These are phyloP conservation scores for Limnephilus auricula DNA, from an alignment of 2,888 invertebrate genomes.

Conservation along the genomic window DNA sequence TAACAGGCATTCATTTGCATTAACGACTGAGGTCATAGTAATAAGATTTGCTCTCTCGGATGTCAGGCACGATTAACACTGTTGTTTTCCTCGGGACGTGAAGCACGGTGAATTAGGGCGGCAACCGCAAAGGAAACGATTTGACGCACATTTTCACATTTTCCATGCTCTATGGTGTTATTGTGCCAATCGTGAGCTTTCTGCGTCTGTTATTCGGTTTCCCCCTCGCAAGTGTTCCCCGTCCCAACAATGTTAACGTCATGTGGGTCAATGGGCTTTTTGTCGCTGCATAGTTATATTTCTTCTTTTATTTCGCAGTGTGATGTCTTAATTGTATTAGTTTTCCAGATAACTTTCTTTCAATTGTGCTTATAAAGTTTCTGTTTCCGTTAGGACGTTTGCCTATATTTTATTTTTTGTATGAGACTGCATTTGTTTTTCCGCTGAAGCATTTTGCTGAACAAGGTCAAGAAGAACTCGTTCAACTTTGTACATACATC, in stretches of 20 bases:
- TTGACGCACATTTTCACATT: conserved; percentile 28
- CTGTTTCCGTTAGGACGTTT: conserved; percentile 9
- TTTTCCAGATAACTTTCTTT: conserved; percentile 22
- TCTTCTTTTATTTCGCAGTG: conserved; percentile 16
- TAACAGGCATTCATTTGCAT: conserved; percentile 4
- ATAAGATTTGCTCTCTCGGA: neutral
- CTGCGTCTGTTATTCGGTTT: conserved; percentile 26
- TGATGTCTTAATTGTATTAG: conserved; percentile 28
- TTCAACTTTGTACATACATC: neutral
- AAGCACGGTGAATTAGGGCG: conserved; percentile 9
- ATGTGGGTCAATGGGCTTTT: conserved; percentile 50
- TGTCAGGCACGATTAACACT: neutral
- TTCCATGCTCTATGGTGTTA: conserved; percentile 24
- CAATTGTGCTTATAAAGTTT: conserved; percentile 25
- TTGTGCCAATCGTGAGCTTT: conserved; percentile 53
- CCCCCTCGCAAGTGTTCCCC: conserved; percentile 8
- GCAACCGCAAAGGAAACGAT: conserved; percentile 31
- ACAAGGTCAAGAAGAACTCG: neutral
- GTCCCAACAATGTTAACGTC: conserved; percentile 5
- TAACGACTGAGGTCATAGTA: neutral
- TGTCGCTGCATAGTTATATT: neutral
- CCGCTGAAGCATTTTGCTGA: neutral
- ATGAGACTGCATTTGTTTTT: neutral
- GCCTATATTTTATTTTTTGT: conserved; percentile 4
- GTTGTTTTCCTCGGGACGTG: conserved; percentile 6